Evolutionary conservation across 2,888 invertebrate genomes (phyloP).

Genomic region (Exephanes ischioxanthus): DNA sequence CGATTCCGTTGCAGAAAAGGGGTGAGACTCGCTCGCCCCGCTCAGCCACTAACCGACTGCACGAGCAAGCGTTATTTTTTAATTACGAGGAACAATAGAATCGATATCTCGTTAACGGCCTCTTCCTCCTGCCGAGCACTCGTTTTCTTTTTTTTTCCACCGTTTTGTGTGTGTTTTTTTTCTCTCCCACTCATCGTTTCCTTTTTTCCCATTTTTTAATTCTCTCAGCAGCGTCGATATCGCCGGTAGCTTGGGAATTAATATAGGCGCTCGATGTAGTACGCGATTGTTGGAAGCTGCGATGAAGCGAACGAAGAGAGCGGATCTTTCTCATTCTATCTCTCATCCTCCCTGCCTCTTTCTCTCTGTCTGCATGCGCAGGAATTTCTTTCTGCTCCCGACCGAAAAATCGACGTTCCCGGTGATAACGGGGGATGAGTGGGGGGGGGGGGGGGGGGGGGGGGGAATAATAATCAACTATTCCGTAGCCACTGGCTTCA

Average conservation of each 20-base stretch:
- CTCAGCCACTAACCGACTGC: conserved; percentile 43
- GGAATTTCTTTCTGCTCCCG: conserved; percentile 39
- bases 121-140: conserved; percentile 43
- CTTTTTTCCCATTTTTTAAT: conserved; percentile 46
- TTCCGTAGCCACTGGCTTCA: not conserved
- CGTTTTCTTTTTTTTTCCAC: conserved; percentile 40
- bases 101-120: conserved; percentile 70
- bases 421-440: not conserved
- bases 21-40: conserved; percentile 29
- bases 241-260: conserved; percentile 58
- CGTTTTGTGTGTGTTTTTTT: not conserved
- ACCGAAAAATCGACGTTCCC: conserved; percentile 40
- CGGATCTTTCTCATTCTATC: not conserved
- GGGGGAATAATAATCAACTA: conserved; percentile 23
- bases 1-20: conserved; percentile 44
- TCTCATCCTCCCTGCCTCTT: not conserved
- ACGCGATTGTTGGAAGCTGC: conserved; percentile 18
- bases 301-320: conserved; percentile 9
- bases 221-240: conserved; percentile 44
- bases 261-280: conserved; percentile 44
- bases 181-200: conserved; percentile 8
- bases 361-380: conserved; percentile 1
- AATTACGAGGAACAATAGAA: conserved; percentile 70
- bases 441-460: not conserved
- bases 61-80: conserved; percentile 71